A percentile compares a stretch with the other conserved stretches of the same genome.
These are phyloP conservation scores for Cremastinae sp. DNA, from an alignment of 2,888 invertebrate genomes.

Conservation along the genomic window DNA sequence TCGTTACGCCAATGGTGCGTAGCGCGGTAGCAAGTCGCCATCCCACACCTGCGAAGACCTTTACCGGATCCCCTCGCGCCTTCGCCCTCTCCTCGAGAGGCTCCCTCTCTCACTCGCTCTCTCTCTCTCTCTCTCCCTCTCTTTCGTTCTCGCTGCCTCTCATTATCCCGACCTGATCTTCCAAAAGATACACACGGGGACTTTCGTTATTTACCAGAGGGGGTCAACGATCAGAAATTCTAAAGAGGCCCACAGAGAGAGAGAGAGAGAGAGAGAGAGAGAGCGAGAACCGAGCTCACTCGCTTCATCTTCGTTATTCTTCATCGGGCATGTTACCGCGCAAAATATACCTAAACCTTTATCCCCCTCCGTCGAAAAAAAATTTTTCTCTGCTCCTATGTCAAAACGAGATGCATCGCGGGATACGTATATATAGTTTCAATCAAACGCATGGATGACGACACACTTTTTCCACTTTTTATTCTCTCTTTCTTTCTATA, in stretches of 20 bases:
- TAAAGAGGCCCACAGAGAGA: constrained; percentile 55
- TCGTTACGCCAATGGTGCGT: constrained; percentile 77
- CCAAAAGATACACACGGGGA: constrained; percentile 77
- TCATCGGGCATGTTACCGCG: constrained; percentile 56
- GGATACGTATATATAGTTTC: constrained; percentile 44
- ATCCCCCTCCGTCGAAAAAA: constrained; percentile 2
- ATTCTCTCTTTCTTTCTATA: constrained; percentile 16
- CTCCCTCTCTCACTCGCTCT: background rate
- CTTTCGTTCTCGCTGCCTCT: constrained; percentile 71
- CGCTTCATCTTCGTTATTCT: too few species aligned
- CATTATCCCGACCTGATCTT: constrained; percentile 80
- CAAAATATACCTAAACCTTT: constrained; percentile 55
- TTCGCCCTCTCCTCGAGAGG: background rate
- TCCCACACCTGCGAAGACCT: constrained; percentile 79
- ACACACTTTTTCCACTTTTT: constrained; percentile 47
- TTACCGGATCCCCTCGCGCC: constrained; percentile 45
- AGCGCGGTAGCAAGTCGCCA: constrained; percentile 78
- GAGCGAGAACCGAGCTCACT: background rate
- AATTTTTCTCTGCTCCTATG: constrained; percentile 4
- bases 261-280: background rate
- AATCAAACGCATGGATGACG: constrained; percentile 17
- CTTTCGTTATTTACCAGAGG: constrained; percentile 78
- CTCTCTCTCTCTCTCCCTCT: constrained; percentile 71
- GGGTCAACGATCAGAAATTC: constrained; percentile 75
- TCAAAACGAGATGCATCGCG: constrained; percentile 41